phyloP scores from a whole-genome alignment of 2,888 invertebrate species.

The Monochamus alternatus region DNA sequence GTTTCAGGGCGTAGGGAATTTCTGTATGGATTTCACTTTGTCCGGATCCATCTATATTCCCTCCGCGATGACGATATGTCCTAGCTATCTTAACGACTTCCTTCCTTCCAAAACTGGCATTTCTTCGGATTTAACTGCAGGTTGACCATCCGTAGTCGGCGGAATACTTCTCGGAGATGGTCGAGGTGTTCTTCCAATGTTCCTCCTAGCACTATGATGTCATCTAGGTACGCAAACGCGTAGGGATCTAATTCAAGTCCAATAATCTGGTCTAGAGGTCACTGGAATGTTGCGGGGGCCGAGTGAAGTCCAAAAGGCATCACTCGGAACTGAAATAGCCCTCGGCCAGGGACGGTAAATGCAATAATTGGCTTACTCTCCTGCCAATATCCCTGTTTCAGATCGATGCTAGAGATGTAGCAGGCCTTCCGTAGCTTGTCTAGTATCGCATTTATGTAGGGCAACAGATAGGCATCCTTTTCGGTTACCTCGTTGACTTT shows the following conservation, averaged over 20 bases:
- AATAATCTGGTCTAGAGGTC: neutral
- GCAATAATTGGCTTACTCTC: neutral
- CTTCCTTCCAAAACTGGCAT: neutral
- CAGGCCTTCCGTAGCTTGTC: neutral
- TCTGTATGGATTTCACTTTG: no score
- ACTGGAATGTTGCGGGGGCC: neutral
- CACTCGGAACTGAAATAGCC: neutral
- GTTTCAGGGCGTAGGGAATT: no score
- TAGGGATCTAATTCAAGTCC: neutral
- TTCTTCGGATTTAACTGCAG: neutral
- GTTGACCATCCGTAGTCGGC: neutral
- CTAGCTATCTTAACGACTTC: no score
- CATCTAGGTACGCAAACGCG: neutral
- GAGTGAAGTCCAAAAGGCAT: slow-evolving; percentile 2
- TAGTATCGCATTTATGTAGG: neutral
- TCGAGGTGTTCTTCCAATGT: neutral
- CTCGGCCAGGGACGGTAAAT: neutral
- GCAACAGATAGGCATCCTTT: slow-evolving; percentile 51
- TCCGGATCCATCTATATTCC: no score
- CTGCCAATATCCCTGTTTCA: slow-evolving; percentile 3
- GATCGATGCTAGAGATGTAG: neutral
- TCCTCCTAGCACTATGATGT: neutral
- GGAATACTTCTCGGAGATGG: neutral
- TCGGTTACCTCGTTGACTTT: slow-evolving; percentile 37
- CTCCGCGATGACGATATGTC: no score